Conservation (phyloP, 2,888 invertebrate genomes). For the Mimachlamys varia region DNA sequence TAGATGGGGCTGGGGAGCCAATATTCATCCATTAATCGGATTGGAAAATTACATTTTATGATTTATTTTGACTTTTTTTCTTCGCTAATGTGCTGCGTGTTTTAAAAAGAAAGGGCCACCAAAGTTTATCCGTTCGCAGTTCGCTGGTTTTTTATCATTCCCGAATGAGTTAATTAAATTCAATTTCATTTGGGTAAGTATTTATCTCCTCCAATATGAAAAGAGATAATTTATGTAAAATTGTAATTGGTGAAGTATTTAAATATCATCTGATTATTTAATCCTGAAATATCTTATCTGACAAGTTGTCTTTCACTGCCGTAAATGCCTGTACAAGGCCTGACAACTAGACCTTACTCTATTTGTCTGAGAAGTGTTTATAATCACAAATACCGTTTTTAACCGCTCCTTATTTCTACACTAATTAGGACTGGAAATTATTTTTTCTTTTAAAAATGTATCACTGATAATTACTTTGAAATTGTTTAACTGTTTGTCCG, state of each 20-base stretch:
- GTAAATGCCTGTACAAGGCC: background rate
- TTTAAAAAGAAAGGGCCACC: background rate
- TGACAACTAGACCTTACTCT: background rate
- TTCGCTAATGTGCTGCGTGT: background rate
- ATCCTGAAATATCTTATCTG: background rate
- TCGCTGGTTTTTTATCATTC: background rate
- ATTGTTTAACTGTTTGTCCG: constrained; percentile 6
- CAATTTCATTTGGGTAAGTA: constrained; percentile 33
- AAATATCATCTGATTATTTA: constrained; percentile 16
- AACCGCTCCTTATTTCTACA: background rate
- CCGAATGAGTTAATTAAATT: constrained; percentile 22
- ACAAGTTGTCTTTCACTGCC: background rate
- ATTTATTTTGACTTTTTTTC: background rate
- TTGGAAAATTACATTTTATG: background rate
- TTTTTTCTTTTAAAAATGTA: constrained; percentile 31
- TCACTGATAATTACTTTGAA: background rate
- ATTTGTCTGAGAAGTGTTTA: background rate
- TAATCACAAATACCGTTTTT: background rate
- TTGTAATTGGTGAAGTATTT: background rate
- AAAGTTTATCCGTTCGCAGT: background rate
- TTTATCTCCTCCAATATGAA: background rate
- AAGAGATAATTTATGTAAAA: constrained; percentile 31
- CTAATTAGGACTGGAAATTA: constrained; percentile 18
- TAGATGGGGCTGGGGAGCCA: background rate
- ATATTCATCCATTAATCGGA: background rate